Evolutionary conservation across 1,140 invertebrate genomes (phyloP).

Genomic region (Meloidogyne floridensis): DNA sequence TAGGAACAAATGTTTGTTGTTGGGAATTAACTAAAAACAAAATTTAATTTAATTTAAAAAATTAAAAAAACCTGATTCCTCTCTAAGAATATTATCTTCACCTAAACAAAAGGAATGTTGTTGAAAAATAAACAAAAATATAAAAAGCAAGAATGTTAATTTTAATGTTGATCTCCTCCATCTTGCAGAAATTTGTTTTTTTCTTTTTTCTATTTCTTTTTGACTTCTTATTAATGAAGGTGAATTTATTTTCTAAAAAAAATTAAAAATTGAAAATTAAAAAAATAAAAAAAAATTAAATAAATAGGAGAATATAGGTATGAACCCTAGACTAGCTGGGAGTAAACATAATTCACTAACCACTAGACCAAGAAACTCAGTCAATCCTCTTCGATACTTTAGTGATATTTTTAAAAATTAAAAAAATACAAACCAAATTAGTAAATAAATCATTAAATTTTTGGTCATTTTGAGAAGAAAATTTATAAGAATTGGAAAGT

Average conservation of each 20-base stretch:
- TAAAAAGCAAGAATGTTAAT: not conserved
- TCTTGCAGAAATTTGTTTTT: not conserved
- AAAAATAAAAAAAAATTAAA: not conserved
- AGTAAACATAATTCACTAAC: no score
- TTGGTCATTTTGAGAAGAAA: no score
- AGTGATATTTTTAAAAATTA: no score
- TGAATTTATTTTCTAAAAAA: not conserved
- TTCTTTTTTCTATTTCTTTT: not conserved
- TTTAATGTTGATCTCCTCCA: not conserved
- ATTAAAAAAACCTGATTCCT: constrained; percentile 1
- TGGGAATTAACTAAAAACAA: constrained; percentile 5
- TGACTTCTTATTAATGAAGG: not conserved
- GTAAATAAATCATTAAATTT: no score
- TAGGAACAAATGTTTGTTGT: constrained; percentile 11
- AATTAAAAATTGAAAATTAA: not conserved
- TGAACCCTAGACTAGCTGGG: no score
- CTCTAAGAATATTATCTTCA: not conserved
- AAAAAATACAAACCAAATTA: no score
- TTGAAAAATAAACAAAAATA: not conserved
- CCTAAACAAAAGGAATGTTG: not conserved
- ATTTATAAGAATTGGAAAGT: not conserved
- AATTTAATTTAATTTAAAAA: not conserved
- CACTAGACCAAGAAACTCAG: no score
- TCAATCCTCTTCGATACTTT: no score
- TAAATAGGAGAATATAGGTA: not conserved